These are phyloP conservation scores for Carcina quercana DNA, from an alignment of 2,888 invertebrate genomes.

Conservation along the genomic window DNA sequence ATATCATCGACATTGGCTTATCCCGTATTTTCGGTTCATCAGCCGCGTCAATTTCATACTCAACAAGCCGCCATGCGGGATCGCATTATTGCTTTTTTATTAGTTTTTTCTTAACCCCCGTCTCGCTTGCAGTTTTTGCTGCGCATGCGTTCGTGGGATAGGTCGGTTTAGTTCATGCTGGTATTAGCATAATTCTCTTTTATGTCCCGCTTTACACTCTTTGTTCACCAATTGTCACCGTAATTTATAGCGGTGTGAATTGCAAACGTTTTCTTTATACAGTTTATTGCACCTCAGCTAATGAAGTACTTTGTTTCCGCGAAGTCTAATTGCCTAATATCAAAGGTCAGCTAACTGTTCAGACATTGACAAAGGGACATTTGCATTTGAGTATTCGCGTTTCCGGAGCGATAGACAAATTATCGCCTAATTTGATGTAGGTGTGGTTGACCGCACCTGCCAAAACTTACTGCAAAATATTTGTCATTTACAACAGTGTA, in stretches of 20 bases:
- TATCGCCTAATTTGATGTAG: conserved; percentile 52
- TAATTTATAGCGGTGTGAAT: conserved; percentile 32
- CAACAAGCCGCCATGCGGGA: conserved; percentile 72
- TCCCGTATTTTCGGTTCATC: conserved; percentile 57
- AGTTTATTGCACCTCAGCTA: conserved; percentile 33
- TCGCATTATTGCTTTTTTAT: conserved; percentile 73
- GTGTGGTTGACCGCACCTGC: conserved; percentile 48
- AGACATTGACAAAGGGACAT: conserved; percentile 52
- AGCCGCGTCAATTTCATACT: conserved; percentile 62
- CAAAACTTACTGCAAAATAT: not conserved
- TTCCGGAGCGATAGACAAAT: conserved; percentile 59
- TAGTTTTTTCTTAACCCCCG: conserved; percentile 59
- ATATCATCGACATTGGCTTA: too few species aligned
- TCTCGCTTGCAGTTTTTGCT: conserved; percentile 60
- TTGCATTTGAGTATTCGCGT: conserved; percentile 50
- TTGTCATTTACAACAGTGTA: too few species aligned
- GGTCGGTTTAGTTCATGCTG: conserved; percentile 64
- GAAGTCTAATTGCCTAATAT: conserved; percentile 46
- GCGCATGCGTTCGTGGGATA: conserved; percentile 65
- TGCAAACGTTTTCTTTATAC: conserved; percentile 18
- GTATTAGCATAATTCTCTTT: conserved; percentile 69
- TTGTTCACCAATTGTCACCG: conserved; percentile 48
- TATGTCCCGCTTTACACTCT: conserved; percentile 32
- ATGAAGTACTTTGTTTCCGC: conserved; percentile 29
- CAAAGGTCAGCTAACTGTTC: conserved; percentile 53